phyloP scores from a whole-genome alignment of 2,113 vertebrate species.

The Scartelaos histophorus region DNA sequence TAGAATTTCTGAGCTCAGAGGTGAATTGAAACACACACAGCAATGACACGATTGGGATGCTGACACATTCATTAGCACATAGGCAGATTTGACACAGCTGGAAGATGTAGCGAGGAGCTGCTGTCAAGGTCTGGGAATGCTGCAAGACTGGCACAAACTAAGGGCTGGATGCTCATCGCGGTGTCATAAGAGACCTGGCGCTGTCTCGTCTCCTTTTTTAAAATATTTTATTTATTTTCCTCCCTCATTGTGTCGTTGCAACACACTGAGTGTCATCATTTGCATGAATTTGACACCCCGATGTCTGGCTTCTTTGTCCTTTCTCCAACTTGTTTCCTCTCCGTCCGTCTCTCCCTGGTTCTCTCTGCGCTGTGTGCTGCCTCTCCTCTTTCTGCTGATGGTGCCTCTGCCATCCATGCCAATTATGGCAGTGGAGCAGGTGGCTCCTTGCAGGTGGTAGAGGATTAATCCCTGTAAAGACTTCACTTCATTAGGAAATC shows the following conservation, averaged over 20 bases:
- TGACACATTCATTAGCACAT: slow-evolving; percentile 77
- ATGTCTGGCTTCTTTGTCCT: slow-evolving; percentile 75
- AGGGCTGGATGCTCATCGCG: slow-evolving; percentile 73
- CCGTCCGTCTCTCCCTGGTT: slow-evolving; percentile 54
- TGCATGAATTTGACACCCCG: slow-evolving; percentile 71
- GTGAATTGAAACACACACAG: slow-evolving; percentile 75
- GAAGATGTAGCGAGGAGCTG: slow-evolving; percentile 70
- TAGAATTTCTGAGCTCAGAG: slow-evolving; percentile 62
- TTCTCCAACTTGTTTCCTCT: slow-evolving; percentile 76
- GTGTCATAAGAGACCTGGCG: slow-evolving; percentile 73
- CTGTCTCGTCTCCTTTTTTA: slow-evolving; percentile 67
- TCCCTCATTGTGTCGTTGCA: slow-evolving; percentile 69
- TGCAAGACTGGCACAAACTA: slow-evolving; percentile 76
- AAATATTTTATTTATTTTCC: slow-evolving; percentile 71
- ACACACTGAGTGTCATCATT: slow-evolving; percentile 75
- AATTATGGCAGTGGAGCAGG: slow-evolving; percentile 81
- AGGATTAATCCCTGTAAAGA: slow-evolving; percentile 84
- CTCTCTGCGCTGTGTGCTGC: slow-evolving; percentile 58
- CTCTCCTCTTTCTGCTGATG: slow-evolving; percentile 74
- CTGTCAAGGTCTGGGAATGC: slow-evolving; percentile 78
- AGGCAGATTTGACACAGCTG: slow-evolving; percentile 75
- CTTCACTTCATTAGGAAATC: slow-evolving; percentile 85
- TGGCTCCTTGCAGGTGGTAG: slow-evolving; percentile 81
- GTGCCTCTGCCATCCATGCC: slow-evolving; percentile 75
- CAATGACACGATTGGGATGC: slow-evolving; percentile 68